Base-by-base conservation (phyloP, 2,113 vertebrate species). In the Megaceryle torquata region DNA sequence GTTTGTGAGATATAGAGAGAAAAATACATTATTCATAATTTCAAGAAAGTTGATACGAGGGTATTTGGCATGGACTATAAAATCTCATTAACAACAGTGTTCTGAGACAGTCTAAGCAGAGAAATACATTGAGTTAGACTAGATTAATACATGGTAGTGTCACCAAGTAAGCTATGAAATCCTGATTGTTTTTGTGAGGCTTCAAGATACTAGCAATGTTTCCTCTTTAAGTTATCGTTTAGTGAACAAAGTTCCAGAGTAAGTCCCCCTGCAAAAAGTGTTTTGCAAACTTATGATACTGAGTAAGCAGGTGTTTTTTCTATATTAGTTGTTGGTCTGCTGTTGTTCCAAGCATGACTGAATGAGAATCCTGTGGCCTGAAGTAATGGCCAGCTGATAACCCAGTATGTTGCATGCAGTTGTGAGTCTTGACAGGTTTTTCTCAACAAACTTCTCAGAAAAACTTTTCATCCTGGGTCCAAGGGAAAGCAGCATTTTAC, bases 21-120 rank as follows among this genome's bases (percentile, higher is more conserved):
- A 91, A 97, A 97, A 91, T 92, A 35, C 51, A 60, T 93, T 96
- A 93, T 87, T 93, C 50, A 95, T 96, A 51, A 91, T 96, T 97
- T 95, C 70, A 88, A 59, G 54, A 81, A 80, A 88, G 94, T 84
- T 87, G 50, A 51, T 95, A 80, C 53, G 48, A 79, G 61, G 80
- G 8, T 90, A n/a, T 92, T 92, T 95, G 87, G 70, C 84, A 44
- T 41, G 33, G 57, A 74, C 65, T 86, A 48, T 87, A 95, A 97
- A 97, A 97, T 93, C 86, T 89, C 88, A 89, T 96, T 95, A 97
- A 64, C 35, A 43, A n/a, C 41, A 93, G 65, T 69, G 70, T 85
- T 93, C 59, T 33, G 79, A 93, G 85, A 60, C 22, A 37, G 16
- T 53, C 51, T 53, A 68, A 28, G 57, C 81, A 65, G 39, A 72